Conservation (phyloP, 1,140 invertebrate genomes). For the Drosophila sp. region DNA sequence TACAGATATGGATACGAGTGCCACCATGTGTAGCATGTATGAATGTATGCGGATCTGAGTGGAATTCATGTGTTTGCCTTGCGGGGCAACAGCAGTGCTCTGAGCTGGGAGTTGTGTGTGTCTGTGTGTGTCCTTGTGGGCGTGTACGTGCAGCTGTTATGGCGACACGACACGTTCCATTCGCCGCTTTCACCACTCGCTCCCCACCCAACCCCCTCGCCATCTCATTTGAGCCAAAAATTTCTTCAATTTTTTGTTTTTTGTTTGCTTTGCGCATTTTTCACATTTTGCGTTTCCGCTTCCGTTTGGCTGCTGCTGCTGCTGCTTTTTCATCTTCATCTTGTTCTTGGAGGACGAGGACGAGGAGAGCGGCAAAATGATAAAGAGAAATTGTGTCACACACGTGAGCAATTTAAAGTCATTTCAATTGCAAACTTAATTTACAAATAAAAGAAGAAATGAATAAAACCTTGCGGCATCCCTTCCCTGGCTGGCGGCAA, state of each 20-base stretch:
- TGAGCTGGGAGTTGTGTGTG: too few species aligned
- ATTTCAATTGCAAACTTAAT: slow-evolving; percentile 79
- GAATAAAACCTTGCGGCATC: slow-evolving; percentile 3
- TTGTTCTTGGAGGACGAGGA: slow-evolving; percentile 2
- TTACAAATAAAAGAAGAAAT: slow-evolving; percentile 43
- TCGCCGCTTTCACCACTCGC: slow-evolving; percentile 8
- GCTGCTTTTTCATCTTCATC: slow-evolving; percentile 11
- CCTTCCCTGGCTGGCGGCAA: slow-evolving; percentile 47
- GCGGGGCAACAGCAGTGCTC: slow-evolving; percentile 29
- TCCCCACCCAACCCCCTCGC: not conserved
- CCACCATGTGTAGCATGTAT: not conserved
- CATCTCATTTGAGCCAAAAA: not conserved
- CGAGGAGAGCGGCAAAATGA: not conserved
- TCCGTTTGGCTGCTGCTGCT: slow-evolving; percentile 55
- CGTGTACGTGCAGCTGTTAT: slow-evolving; percentile 71
- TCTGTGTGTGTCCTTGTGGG: not conserved
- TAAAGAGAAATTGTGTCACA: slow-evolving; percentile 71
- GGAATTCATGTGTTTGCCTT: slow-evolving; percentile 24
- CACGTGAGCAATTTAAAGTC: slow-evolving; percentile 80
- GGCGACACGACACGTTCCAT: slow-evolving; percentile 43
- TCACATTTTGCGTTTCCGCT: slow-evolving; percentile 69
- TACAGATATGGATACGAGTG: slow-evolving; percentile 6
- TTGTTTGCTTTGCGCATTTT: slow-evolving; percentile 69
- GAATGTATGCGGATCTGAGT: slow-evolving; percentile 3
- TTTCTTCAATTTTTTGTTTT: slow-evolving; percentile 7